A percentile compares a stretch with the other conserved stretches of the same genome.
Evolutionary conservation across 2,113 vertebrate genomes (phyloP).

Genomic region (Polypterus senegalus): DNA sequence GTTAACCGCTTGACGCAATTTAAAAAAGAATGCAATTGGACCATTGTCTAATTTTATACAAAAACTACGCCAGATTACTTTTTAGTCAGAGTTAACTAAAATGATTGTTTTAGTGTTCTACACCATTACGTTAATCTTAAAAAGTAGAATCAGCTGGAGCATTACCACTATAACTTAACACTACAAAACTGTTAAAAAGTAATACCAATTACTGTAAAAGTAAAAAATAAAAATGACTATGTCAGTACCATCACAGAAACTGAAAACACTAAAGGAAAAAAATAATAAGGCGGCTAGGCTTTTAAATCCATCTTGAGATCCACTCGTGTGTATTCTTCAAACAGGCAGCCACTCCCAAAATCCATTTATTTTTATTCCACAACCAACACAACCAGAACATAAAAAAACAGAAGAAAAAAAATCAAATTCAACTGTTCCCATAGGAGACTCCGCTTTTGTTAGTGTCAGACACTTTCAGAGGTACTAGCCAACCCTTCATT

Average conservation of each 20-base stretch:
- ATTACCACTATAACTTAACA: conserved; percentile 92
- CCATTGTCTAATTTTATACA: conserved; percentile 98
- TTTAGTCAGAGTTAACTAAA: conserved; percentile 95
- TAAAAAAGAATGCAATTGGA: conserved; percentile 97
- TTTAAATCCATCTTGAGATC: conserved; percentile 76
- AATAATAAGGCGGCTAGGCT: conserved; percentile 77
- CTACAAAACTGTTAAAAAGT: conserved; percentile 77
- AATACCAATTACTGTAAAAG: conserved; percentile 83
- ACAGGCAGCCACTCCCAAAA: conserved; percentile 75
- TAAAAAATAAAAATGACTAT: conserved; percentile 44
- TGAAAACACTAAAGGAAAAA: conserved; percentile 57
- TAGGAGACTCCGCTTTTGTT: conserved; percentile 95
- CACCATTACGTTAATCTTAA: conserved; percentile 90
- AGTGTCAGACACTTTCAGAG: conserved; percentile 99
- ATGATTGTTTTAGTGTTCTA: conserved; percentile 98
- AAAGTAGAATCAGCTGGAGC: conserved; percentile 91
- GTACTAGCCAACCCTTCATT: conserved; percentile 68
- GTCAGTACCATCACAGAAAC: conserved; percentile 96
- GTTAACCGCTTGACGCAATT: conserved; percentile 92
- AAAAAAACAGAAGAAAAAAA: conserved; percentile 45
- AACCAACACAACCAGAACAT: conserved; percentile 81
- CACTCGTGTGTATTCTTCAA: conserved; percentile 70
- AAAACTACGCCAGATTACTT: conserved; percentile 99
- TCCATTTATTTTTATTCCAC: conserved; percentile 70
- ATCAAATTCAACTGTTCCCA: conserved; percentile 90